Evolutionary conservation across 2,888 invertebrate species (phyloP), one percentile per base, ranked within the genome.

Genomic region (Nipponacmea schrenckii): DNA sequence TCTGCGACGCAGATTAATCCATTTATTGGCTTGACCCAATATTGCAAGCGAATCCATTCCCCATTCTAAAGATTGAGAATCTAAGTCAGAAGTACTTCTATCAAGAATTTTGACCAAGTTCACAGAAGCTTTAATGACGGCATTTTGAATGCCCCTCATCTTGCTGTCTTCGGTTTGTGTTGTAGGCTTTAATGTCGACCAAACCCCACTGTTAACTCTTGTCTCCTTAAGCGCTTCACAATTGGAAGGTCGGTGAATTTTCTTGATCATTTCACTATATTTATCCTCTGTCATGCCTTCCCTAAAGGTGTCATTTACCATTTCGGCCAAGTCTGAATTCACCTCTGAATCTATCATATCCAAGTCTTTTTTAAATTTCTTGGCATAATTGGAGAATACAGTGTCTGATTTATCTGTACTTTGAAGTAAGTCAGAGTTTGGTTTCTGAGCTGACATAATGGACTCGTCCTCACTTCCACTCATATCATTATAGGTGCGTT

Each of bases 261-360:
- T 26, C 12, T 66, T 70, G 27, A 64, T 56, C 1, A 70, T 3
- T 31, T 66, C 66, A 14, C 17, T 10, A 66, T 44, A 62, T 31
- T 66, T 66, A 12, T 67, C 66, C 2, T 70, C 48, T 10, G 70
- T 20, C 20, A 70, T 44, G 14, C 70, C 70, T n/a, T 66, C 56
- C 5, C 66, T 17, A 56, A 70, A 70, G 1, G 66, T 17, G 39
- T 26, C 14, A 31, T 70, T 70, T 4, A 70, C 56, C 39, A 70
- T 65, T 20, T 64, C 50, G 50, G 70, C 65, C 15, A 70, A 26
- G 4, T 64, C 70, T 0, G 64, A 39, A 48, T 64, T 48, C 26
- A 70, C 65, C 17, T 45, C 39, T 27, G 24, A 48, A 69, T 66
- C 62, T 31, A 70, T 44, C 8, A 26, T 70, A 31, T 70, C 66